Base-by-base conservation (phyloP, 1,140 invertebrate genomes). In the Watersipora subatra region DNA sequence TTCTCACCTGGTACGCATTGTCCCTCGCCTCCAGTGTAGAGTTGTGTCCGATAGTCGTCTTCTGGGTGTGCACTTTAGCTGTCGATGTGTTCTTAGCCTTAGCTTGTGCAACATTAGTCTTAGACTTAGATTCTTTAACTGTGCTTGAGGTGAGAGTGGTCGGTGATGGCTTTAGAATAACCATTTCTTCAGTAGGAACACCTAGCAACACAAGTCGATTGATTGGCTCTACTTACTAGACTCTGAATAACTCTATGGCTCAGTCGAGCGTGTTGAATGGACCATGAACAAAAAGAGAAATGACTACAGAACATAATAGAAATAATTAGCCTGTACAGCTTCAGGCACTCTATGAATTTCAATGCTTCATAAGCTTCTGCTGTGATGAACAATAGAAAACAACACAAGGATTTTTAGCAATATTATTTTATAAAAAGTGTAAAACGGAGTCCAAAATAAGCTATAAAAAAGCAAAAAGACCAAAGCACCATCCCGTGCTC, bases 21-120 rank as follows among this genome's bases (percentile, higher is more conserved):
- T 77, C 73, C n/a, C 77, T 70, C 27, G 75, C 69, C 29, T 68
- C 70, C 28, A 75, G 58, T 1, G 72, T 69, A 28, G 75, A 68
- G 62, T 59, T 73, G 66, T 79, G 77, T 56, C 72, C 76, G 20
- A 78, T 66, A 2, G 73, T 76, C 28, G 74, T 76, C 67, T 77
- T 78, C n/a, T 68, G 66, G 1, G 77, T 76, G 2, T 69, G 72
- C 0, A 78, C 70, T 7, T 74, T 74, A 1, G 75, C 69, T 27
- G 76, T 78, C 25, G 72, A 25, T n/a, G 69, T 66, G 1, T 63
- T 29, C 62, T 73, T 73, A 7, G 72, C 67, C 19, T 62, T 62
- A 1, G 62, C 56, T 27, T 69, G 17, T 19, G 67, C 55, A 12
- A 73, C 68, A 67, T 63, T 76, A 72, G 63, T 73, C 75, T 26